phyloP scores from a whole-genome alignment of 2,888 invertebrate species.

The Sarcophaga rosellei region DNA sequence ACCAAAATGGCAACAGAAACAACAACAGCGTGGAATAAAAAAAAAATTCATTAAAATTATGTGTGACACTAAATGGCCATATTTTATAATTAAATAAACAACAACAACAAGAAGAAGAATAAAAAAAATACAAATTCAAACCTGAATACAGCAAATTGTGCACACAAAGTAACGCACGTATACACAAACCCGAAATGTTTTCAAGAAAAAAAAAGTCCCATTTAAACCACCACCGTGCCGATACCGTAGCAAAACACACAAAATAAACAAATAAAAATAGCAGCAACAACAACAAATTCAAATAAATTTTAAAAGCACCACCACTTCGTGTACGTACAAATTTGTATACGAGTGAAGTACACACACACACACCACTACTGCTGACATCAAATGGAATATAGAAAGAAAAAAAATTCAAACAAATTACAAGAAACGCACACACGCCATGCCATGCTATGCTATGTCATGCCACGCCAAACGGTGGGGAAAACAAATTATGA shows the following conservation, averaged over 20 bases:
- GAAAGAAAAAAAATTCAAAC: slow-evolving; percentile 16
- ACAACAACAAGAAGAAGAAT: slow-evolving; percentile 2
- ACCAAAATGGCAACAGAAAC: slow-evolving; percentile 14
- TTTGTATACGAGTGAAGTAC: background rate
- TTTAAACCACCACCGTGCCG: background rate
- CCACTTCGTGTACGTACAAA: slow-evolving; percentile 8
- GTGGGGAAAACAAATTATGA: slow-evolving; percentile 65
- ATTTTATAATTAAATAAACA: slow-evolving; percentile 65
- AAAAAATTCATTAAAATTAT: slow-evolving; percentile 51
- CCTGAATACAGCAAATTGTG: background rate
- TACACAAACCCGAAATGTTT: background rate
- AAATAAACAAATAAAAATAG: background rate
- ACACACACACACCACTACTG: background rate
- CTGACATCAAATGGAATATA: slow-evolving; percentile 1
- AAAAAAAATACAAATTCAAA: background rate
- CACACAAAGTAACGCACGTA: background rate
- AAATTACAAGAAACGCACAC: background rate
- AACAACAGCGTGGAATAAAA: slow-evolving; percentile 13
- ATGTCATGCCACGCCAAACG: slow-evolving; percentile 11
- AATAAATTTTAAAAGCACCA: slow-evolving; percentile 23
- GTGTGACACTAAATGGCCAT: slow-evolving; percentile 66
- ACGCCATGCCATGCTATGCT: background rate
- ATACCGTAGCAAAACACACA: background rate
- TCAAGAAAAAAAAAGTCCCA: background rate
- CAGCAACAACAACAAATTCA: slow-evolving; percentile 35